phyloP scores from a whole-genome alignment of 2,113 vertebrate species.

The Syngnathus scovelli region DNA sequence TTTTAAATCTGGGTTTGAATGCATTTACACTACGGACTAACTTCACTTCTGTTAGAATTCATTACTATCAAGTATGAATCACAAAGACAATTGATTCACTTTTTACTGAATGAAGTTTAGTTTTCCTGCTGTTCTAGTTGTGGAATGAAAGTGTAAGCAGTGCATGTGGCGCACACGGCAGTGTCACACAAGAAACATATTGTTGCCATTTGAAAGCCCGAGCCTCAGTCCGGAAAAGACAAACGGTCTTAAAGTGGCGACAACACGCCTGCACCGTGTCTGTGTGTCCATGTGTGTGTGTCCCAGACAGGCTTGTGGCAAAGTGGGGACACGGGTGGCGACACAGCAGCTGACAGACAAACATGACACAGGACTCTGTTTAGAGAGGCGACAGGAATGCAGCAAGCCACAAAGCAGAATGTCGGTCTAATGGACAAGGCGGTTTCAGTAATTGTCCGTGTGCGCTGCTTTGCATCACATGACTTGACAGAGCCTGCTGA shows the following conservation, averaged over 20 bases:
- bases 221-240: constrained; percentile 42
- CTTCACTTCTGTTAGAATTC: too few relatives aligned
- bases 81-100: too few relatives aligned
- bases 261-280: constrained; percentile 31
- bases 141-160: too few relatives aligned
- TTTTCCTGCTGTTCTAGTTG: too few relatives aligned
- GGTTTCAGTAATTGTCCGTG: constrained; percentile 29
- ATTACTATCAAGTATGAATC: too few relatives aligned
- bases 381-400: constrained; percentile 65
- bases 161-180: neutral
- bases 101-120: too few relatives aligned
- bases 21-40: too few relatives aligned
- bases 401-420: constrained; percentile 46
- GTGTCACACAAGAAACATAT: constrained; percentile 15
- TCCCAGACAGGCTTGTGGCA: constrained; percentile 66
- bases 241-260: constrained; percentile 58
- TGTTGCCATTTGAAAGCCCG: constrained; percentile 16
- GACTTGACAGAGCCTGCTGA: neutral
- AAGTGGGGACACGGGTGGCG: constrained; percentile 57
- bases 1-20: too few relatives aligned
- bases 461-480: neutral
- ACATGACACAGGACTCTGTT: constrained; percentile 68
- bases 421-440: constrained; percentile 16
- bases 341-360: constrained; percentile 70
- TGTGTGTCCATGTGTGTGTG: constrained; percentile 26